Evolutionary conservation across 1,140 invertebrate genomes (phyloP).

Genomic region (Drosophila melanogaster): Release_6_plus_ISO1_MT NT_033777.3:28517001-28517500

Average conservation of each 20-base stretch:
- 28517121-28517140: constrained; percentile 64
- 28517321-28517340: constrained; percentile 91
- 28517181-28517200: constrained; percentile 27
- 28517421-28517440: constrained; percentile 90
- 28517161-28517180: constrained; percentile 20
- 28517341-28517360: constrained; percentile 91
- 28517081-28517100: neutral
- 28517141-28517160: constrained; percentile 52
- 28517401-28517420: constrained; percentile 93
- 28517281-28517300: constrained; percentile 91
- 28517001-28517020: constrained; percentile 49
- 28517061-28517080: constrained; percentile 57
- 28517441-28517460: constrained; percentile 89
- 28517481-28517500: neutral
- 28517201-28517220: constrained; percentile 20
- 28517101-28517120: constrained; percentile 33
- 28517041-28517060: constrained; percentile 66
- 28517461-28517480: neutral
- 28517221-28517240: neutral
- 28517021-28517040: constrained; percentile 38
- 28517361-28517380: constrained; percentile 92
- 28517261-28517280: constrained; percentile 92
- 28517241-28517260: constrained; percentile 85
- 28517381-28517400: constrained; percentile 94
- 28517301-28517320: constrained; percentile 90